phyloP scores from a whole-genome alignment of 2,113 vertebrate species.

The Origma solitaria region DNA sequence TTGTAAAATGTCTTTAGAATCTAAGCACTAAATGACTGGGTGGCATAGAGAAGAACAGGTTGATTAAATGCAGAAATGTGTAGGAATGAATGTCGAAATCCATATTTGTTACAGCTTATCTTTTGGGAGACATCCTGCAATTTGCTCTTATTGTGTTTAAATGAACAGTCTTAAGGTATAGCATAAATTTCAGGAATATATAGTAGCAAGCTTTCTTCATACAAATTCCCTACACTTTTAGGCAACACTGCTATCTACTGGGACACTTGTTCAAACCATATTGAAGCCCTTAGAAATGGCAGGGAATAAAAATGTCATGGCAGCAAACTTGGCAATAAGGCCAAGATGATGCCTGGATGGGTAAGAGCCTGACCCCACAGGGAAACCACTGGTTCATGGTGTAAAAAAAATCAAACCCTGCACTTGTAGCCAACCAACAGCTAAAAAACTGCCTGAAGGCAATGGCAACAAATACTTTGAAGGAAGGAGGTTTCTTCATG shows the following conservation, averaged over 20 bases:
- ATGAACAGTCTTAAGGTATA: neutral
- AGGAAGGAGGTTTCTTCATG: neutral
- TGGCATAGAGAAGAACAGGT: neutral
- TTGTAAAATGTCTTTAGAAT: neutral
- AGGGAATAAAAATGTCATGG: neutral
- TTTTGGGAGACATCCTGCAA: neutral
- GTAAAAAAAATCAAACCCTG: neutral
- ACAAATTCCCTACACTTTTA: neutral
- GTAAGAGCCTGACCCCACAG: neutral
- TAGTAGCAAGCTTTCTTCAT: neutral
- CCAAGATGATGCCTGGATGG: neutral
- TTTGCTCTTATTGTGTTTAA: conserved; percentile 7
- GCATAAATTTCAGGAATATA: neutral
- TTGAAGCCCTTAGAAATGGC: neutral
- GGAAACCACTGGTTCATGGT: neutral
- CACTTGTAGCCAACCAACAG: neutral
- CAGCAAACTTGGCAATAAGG: neutral
- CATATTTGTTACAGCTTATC: neutral
- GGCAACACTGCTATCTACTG: neutral
- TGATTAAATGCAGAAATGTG: neutral
- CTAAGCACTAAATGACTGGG: neutral
- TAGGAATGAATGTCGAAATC: neutral
- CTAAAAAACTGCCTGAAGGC: neutral
- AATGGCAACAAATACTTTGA: neutral
- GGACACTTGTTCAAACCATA: neutral